Percentiles rank a stretch among this genome's conserved stretches.
Evolutionary conservation across 2,113 vertebrate genomes (phyloP).

Genomic region (Macroglossus sobrinus): DNA sequence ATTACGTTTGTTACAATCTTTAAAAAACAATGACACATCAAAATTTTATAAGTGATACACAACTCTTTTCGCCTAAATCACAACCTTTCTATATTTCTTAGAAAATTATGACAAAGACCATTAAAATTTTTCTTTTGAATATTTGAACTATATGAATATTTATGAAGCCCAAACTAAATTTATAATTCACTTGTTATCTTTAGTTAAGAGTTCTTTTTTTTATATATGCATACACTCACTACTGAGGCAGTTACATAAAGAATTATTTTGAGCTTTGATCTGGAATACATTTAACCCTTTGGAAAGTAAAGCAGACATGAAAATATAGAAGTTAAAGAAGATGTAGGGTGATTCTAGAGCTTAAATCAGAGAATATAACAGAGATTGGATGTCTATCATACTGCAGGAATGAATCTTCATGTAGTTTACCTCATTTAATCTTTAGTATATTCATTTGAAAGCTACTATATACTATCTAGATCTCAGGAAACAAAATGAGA

Average conservation of each 20-base stretch:
- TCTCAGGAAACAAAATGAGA: not conserved
- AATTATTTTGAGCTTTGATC: not conserved
- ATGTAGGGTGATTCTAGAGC: not conserved
- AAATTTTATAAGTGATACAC: not conserved
- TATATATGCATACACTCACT: not conserved
- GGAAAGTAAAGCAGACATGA: not conserved
- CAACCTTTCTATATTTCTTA: not conserved
- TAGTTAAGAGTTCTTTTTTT: not conserved
- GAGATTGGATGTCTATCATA: not conserved
- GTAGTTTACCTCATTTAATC: not conserved
- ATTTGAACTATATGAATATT: not conserved
- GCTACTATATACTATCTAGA: not conserved
- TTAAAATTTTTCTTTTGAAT: not conserved
- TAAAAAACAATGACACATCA: not conserved
- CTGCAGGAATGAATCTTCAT: not conserved
- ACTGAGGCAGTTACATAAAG: not conserved
- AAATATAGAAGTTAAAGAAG: not conserved
- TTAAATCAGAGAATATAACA: not conserved
- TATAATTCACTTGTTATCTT: not conserved
- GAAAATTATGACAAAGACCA: not conserved
- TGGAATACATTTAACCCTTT: rapidly evolving
- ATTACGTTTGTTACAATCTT: not conserved
- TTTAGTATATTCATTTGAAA: not conserved
- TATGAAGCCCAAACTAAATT: not conserved
- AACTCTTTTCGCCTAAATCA: not conserved